Percentiles rank a stretch among this genome's conserved stretches.
phyloP scores from a whole-genome alignment of 2,888 invertebrate genomes.

The Reticulitermes lucifugus region DNA sequence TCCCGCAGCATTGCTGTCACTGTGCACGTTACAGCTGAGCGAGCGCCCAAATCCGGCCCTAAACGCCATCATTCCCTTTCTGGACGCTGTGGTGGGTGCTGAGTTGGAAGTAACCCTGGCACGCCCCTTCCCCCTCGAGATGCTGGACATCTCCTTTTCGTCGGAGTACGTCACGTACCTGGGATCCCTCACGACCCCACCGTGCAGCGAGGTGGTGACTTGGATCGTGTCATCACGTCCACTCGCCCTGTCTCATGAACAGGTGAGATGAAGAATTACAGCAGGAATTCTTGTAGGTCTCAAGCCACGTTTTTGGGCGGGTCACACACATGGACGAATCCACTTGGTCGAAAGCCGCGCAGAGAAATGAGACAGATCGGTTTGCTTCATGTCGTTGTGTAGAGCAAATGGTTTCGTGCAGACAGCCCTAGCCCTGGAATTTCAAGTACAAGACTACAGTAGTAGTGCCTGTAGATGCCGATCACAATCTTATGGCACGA shows the following conservation, averaged over 20 bases:
- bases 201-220: constrained; percentile 45
- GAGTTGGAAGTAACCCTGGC: neutral
- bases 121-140: constrained; percentile 40
- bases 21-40: constrained; percentile 21
- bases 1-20: too few relatives aligned
- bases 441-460: too few relatives aligned
- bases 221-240: constrained; percentile 38
- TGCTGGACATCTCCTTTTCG: neutral
- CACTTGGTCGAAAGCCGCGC: too few relatives aligned
- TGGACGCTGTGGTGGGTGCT: constrained; percentile 5
- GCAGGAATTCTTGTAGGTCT: neutral
- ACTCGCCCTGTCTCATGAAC: constrained; percentile 22
- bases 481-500: too few relatives aligned
- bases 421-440: too few relatives aligned
- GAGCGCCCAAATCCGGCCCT: constrained; percentile 22
- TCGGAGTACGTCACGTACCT: constrained; percentile 44
- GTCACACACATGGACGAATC: too few relatives aligned
- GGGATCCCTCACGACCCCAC: constrained; percentile 48
- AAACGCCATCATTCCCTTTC: constrained; percentile 7
- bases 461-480: too few relatives aligned
- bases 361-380: too few relatives aligned
- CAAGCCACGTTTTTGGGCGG: neutral
- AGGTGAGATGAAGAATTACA: neutral
- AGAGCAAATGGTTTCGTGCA: too few relatives aligned
- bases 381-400: too few relatives aligned